Evolutionary conservation across 2,888 invertebrate species (phyloP), one percentile per base, ranked within the genome.

Genomic region (Chesias legatella): DNA sequence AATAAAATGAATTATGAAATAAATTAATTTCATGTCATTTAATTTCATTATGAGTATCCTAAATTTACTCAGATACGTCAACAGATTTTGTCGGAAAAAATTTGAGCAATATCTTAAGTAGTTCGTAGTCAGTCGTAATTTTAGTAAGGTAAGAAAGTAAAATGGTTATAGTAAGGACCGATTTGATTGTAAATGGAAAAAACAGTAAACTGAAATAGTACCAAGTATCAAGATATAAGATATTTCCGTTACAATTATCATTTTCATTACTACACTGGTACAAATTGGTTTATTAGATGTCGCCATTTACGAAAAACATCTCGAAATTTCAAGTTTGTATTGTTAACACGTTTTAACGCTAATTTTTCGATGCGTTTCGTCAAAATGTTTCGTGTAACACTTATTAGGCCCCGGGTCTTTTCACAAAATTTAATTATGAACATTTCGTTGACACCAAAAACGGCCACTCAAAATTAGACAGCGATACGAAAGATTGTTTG

Each of bases 371-470:
- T 53, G 58, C 59, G 66, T 69, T 74, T 71, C 72, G 74, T 73
- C 79, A 73, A 77, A 68, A 59, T 62, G 64, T 60, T 69, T 77
- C 86, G 79, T 85, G 84, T 80, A 74, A 75, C 73, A 78, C 79
- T 78, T 85, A 84, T 85, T 81, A 79, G 67, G 62, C 62, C 66
- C 64, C 69, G 63, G 67, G 66, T 58, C 69, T 77, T 79, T 79
- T 74, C 70, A 73, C 76, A 74, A 82, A 81, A 79, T 83, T 84
- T 84, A 84, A 85, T 88, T 88, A 88, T 82, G 84, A 53, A 61
- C 73, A 77, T 82, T 78, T 78, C 73, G 58, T 58, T 73, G 83
- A 79, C 83, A 81, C 79, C 73, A 63, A 81, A 79, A 74, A 63
- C 58, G 68, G 67, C 48, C 56, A 60, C 61, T 58, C 63, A 66